phyloP scores from a whole-genome alignment of 2,888 invertebrate genomes.

The Caenorhabditis doughertyi region DNA sequence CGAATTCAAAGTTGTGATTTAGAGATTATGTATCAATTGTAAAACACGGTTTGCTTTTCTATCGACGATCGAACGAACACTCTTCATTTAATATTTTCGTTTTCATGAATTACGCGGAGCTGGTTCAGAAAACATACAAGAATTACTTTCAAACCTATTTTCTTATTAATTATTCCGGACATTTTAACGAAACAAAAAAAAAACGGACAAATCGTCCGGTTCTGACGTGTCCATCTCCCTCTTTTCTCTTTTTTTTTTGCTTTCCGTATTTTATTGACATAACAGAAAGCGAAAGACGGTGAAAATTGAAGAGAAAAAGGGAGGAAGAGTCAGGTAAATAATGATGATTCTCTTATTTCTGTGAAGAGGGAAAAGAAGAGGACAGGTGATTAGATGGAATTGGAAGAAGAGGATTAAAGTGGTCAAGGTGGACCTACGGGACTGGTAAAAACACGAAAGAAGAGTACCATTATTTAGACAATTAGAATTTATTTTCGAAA shows the following conservation, averaged over 20 bases:
- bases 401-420: constrained; percentile 32
- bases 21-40: no score
- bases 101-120: no score
- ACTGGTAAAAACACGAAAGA: no score
- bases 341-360: constrained; percentile 25
- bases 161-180: constrained; percentile 21
- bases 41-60: no score
- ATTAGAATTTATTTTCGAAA: no score
- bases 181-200: constrained; percentile 25
- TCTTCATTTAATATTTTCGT: no score
- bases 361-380: constrained; percentile 14
- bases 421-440: constrained; percentile 6
- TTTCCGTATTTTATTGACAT: constrained; percentile 50
- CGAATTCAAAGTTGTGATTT: background rate
- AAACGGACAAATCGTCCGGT: constrained; percentile 24
- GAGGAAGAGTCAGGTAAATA: constrained; percentile 43
- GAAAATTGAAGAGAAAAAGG: constrained; percentile 16
- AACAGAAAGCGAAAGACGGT: constrained; percentile 25
- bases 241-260: constrained; percentile 25
- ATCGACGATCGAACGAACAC: no score
- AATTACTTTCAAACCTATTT: no score
- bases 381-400: constrained; percentile 34
- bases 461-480: no score
- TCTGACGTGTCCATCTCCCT: constrained; percentile 41
- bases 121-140: no score